Conservation (phyloP, 2,113 vertebrate genomes). For the Arizona elegans region DNA sequence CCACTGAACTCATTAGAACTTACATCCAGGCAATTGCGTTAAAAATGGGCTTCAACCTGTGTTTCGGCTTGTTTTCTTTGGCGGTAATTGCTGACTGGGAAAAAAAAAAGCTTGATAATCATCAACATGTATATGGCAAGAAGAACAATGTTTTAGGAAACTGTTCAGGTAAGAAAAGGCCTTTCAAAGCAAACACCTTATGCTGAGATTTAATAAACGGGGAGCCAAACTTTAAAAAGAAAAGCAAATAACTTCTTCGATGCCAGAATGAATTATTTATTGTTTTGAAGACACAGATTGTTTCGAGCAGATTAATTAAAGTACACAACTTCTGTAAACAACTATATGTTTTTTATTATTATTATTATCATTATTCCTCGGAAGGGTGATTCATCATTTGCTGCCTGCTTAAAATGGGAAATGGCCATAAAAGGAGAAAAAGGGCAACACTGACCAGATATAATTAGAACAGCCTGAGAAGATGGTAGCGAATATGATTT, state of each 20-base stretch:
- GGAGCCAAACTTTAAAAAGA: slow-evolving; percentile 22
- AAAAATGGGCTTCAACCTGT: neutral
- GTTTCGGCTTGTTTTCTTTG: neutral
- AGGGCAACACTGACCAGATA: neutral
- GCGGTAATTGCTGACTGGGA: neutral
- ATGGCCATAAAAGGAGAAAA: slow-evolving; percentile 8
- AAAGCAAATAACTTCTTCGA: slow-evolving; percentile 12
- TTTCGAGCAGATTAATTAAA: slow-evolving; percentile 54
- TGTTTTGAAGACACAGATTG: slow-evolving; percentile 33
- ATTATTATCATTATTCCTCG: slow-evolving; percentile 30
- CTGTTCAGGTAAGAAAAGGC: neutral
- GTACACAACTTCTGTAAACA: slow-evolving; percentile 43
- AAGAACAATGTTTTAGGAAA: neutral
- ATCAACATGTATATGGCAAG: neutral
- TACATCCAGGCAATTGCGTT: neutral
- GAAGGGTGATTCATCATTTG: slow-evolving; percentile 34
- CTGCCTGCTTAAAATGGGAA: neutral
- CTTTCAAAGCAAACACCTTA: slow-evolving; percentile 24
- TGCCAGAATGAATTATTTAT: slow-evolving; percentile 50
- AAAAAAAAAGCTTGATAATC: neutral
- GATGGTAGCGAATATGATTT: neutral
- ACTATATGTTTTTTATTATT: neutral
- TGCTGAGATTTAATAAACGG: slow-evolving; percentile 37
- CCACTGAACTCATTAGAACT: slow-evolving; percentile 13
- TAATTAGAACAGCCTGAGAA: slow-evolving; percentile 8